phyloP scores from a whole-genome alignment of 2,888 invertebrate species.

The Escarpia spicata region DNA sequence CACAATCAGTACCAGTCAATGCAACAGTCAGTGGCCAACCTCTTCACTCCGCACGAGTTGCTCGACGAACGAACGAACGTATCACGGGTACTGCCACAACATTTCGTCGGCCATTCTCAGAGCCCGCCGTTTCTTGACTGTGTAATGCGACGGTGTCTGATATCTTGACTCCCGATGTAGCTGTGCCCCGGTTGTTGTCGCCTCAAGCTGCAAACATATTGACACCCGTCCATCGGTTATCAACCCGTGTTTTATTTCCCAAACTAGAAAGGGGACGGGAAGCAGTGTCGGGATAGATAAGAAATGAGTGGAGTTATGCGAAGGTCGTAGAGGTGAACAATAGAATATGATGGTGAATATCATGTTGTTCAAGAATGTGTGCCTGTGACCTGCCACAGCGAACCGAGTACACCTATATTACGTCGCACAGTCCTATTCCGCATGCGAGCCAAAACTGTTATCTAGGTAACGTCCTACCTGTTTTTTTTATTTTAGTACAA shows the following conservation, averaged over 20 bases:
- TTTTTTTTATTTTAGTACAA: too few species aligned
- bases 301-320: neutral
- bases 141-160: neutral
- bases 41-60: constrained; percentile 3
- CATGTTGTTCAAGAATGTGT: too few species aligned
- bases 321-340: too few species aligned
- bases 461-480: too few species aligned
- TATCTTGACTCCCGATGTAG: neutral
- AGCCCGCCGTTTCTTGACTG: neutral
- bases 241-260: neutral
- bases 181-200: neutral
- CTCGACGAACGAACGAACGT: neutral
- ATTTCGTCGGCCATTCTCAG: constrained; percentile 5
- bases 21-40: neutral
- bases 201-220: neutral
- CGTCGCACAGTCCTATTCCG: too few species aligned
- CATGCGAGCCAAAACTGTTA: too few species aligned
- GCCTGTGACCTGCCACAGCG: too few species aligned
- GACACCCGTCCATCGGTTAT: neutral
- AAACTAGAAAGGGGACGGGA: neutral
- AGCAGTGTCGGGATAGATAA: neutral
- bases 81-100: neutral
- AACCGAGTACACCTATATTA: too few species aligned
- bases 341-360: too few species aligned
- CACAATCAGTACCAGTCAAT: neutral